These are phyloP conservation scores for Bufo bufo DNA, from an alignment of 2,113 vertebrate species.

Conservation along the genomic window DNA sequence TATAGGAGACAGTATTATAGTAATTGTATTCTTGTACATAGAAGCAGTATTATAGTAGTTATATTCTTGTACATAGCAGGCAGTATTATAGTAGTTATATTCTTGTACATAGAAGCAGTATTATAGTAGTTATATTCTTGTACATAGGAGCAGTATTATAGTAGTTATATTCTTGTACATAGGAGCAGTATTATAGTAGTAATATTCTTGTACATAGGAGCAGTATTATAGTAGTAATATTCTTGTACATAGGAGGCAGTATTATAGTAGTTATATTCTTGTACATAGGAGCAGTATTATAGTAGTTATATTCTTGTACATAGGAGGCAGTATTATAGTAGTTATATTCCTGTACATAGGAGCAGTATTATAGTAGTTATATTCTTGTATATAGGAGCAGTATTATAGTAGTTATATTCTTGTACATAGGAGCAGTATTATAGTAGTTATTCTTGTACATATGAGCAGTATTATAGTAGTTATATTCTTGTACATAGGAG, in stretches of 20 bases:
- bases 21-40: too few species aligned
- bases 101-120: too few species aligned
- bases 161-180: slow-evolving; percentile 11
- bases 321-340: slow-evolving; percentile 21
- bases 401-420: slow-evolving; percentile 24
- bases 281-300: background rate
- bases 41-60: too few species aligned
- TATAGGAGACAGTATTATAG: too few species aligned
- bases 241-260: slow-evolving; percentile 1
- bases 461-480: slow-evolving; percentile 7
- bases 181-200: slow-evolving; percentile 7
- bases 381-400: slow-evolving; percentile 1
- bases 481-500: slow-evolving; percentile 9
- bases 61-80: too few species aligned
- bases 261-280: slow-evolving; percentile 14
- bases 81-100: too few species aligned
- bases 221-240: background rate
- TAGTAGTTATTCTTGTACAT: slow-evolving; percentile 17
- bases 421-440: slow-evolving; percentile 4
- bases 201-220: background rate
- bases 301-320: slow-evolving; percentile 16
- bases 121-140: background rate
- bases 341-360: slow-evolving; percentile 10
- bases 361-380: slow-evolving; percentile 8
- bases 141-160: slow-evolving; percentile 2